A percentile compares a stretch with the other conserved stretches of the same genome.
Conservation (phyloP, 2,797 vertebrate genomes). For the Enteromius anoplus region DNA sequence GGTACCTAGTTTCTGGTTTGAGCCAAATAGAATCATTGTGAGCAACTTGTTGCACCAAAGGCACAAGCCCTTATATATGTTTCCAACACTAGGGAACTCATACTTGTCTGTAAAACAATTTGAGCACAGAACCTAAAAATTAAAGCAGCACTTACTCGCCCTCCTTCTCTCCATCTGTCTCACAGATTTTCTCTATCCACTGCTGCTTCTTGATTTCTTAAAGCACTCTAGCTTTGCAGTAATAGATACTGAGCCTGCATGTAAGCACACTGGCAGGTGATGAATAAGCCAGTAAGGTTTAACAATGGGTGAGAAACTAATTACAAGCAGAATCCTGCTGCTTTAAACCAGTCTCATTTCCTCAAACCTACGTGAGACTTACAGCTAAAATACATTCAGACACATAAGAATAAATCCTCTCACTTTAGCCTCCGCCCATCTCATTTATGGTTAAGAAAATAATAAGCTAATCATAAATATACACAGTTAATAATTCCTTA, state of each 20-base stretch:
- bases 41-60: neutral
- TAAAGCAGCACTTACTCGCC: slow-evolving; percentile 19
- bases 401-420: slow-evolving; percentile 5
- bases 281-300: slow-evolving; percentile 15
- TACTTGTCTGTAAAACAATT: neutral
- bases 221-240: neutral
- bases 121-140: slow-evolving; percentile 38
- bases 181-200: neutral
- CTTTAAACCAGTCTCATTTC: neutral
- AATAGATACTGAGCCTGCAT: slow-evolving; percentile 8
- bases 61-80: neutral
- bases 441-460: neutral
- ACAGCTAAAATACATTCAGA: neutral
- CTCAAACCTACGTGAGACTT: neutral
- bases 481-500: neutral
- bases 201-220: slow-evolving; percentile 18
- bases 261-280: slow-evolving; percentile 13
- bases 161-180: slow-evolving; percentile 28
- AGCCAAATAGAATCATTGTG: neutral
- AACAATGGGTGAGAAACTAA: slow-evolving; percentile 32
- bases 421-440: neutral
- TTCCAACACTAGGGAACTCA: neutral
- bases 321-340: slow-evolving; percentile 35
- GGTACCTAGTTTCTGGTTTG: neutral
- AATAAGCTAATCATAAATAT: neutral